Evolutionary conservation across 2,797 vertebrate genomes (phyloP).

Genomic region (Eupleurogrammus muticus): DNA sequence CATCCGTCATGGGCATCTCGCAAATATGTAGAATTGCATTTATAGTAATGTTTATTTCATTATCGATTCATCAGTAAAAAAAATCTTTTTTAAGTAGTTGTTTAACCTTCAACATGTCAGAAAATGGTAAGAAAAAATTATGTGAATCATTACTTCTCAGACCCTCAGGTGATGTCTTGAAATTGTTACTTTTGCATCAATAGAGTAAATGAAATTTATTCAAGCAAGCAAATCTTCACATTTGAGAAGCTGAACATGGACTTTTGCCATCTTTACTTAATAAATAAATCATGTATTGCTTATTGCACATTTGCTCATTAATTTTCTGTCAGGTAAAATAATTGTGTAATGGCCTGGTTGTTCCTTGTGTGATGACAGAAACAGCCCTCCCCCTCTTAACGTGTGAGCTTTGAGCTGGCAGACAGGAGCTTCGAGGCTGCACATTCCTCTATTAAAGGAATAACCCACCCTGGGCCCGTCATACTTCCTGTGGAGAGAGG

Average conservation of each 20-base stretch:
- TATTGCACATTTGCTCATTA: not conserved
- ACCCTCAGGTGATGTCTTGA: not conserved
- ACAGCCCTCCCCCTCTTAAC: constrained; percentile 27
- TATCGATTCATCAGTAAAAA: not conserved
- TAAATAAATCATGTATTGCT: not conserved
- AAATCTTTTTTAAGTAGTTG: not conserved
- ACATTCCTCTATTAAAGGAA: constrained; percentile 84
- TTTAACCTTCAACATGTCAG: not conserved
- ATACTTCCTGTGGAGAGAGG: constrained; percentile 84
- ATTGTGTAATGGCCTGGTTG: not conserved
- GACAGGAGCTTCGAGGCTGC: constrained; percentile 73
- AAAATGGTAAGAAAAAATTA: not conserved
- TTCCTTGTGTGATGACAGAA: constrained; percentile 19
- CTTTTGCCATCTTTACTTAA: not conserved
- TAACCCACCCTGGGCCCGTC: constrained; percentile 81
- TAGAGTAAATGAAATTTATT: too few species aligned
- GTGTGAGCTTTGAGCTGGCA: constrained; percentile 57
- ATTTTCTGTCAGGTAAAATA: not conserved
- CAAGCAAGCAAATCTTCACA: too few species aligned
- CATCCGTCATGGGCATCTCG: too few species aligned
- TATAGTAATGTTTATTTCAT: not conserved
- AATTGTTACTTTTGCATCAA: not conserved
- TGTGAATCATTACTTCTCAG: not conserved
- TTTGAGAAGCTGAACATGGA: not conserved
- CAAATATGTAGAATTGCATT: not conserved